Base-by-base conservation (phyloP, 2,888 invertebrate species). In the Clostera curtula region DNA sequence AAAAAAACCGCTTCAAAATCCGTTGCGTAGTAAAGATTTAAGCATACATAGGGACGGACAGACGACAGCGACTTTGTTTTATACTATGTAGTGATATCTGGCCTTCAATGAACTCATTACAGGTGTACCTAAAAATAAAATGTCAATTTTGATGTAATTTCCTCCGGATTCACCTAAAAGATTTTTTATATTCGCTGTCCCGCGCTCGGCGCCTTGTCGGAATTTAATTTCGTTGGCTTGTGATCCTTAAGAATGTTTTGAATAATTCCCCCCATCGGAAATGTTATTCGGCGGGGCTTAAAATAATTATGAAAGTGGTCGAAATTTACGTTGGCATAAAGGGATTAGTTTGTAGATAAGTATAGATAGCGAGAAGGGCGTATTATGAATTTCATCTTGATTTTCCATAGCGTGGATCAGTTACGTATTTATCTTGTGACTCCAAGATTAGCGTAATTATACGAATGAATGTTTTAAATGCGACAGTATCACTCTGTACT, bases 191-290 rank as follows among this genome's bases (percentile, higher is more conserved):
- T 43, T 46, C 39, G 31, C 31, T 32, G 26, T 31, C 24, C 23
- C 26, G 32, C 26, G 37, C 33, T 34, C 40, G 38, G 31, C 49
- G 44, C 33, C 29, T 36, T 36, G 40, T 24, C 25, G 55, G 58
- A 64, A 64, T 63, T 62, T 57, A 60, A 62, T 64, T 64, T 57
- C 36, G 48, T 39, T 36, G 38, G 48, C 46, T 45, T 56, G 49
- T 54, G 46, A 56, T 52, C 51, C 45, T 30, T 21, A 36, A 15
- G 46, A 49, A 61, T 61, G 58, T 57, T 64, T 62, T 51, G 51
- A 58, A 58, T 59, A 51, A 56, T 59, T 52, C 29, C 36, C n/a
- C 29, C 31, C 33, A 45, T 47, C 32, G 39, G 27, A 50, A 54
- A 57, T 50, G 49, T 45, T 40, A 42, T 49, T 50, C 26, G 21